Percentiles rank a stretch among this genome's conserved stretches.
phyloP scores from a whole-genome alignment of 2,797 vertebrate genomes.

The Antennarius maculatus region DNA sequence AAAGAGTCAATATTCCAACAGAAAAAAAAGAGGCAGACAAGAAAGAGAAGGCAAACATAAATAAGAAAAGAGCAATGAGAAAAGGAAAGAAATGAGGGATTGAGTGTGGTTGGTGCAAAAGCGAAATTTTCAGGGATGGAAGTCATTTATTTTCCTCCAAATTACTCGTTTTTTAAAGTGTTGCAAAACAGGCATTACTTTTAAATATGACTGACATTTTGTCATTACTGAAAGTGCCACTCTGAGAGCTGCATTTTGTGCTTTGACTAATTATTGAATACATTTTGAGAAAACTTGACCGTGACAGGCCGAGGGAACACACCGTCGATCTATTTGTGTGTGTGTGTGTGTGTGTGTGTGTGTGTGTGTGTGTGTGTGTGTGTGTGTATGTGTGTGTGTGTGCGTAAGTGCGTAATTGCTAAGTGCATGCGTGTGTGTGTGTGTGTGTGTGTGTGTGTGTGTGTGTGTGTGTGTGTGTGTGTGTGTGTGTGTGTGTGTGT shows the following conservation, averaged over 20 bases:
- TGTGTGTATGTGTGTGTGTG: neutral
- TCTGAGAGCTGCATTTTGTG: conserved; percentile 15
- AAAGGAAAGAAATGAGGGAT: conserved; percentile 1
- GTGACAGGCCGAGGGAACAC: conserved; percentile 17
- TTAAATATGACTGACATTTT: conserved; percentile 9
- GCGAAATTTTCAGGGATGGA: neutral
- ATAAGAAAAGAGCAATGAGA: neutral
- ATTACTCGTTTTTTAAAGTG: neutral
- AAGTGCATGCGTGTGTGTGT: neutral
- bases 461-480: neutral
- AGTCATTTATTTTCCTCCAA: neutral
- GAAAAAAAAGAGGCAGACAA: conserved; percentile 5
- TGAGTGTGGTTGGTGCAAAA: neutral
- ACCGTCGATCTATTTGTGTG: neutral
- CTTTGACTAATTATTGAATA: conserved; percentile 26
- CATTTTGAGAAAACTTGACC: conserved; percentile 30
- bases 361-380: neutral
- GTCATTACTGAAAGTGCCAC: conserved; percentile 23
- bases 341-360: neutral
- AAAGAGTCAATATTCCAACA: conserved; percentile 2
- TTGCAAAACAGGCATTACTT: conserved; percentile 13
- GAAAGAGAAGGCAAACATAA: neutral
- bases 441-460: conserved; percentile 8
- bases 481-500: too few relatives aligned
- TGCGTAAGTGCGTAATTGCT: conserved; percentile 8